Evolutionary conservation across 2,888 invertebrate species (phyloP).

Genomic region (Strigamia crassipes): DNA sequence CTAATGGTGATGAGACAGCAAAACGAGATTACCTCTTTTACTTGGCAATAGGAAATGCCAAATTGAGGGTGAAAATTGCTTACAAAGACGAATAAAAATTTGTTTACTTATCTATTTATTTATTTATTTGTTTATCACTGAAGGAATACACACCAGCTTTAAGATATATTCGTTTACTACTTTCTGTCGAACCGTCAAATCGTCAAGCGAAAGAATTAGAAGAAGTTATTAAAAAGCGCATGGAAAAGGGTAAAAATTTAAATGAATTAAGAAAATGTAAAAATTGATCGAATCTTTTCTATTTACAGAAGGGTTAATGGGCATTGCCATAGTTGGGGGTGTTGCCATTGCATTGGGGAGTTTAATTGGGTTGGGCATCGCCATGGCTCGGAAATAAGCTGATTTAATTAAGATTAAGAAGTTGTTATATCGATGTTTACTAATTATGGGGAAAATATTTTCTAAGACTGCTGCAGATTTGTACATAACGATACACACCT

Average conservation of each 20-base stretch:
- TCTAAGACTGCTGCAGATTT: not conserved
- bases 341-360: conserved; percentile 19
- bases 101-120: not conserved
- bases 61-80: conserved; percentile 72
- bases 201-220: conserved; percentile 82
- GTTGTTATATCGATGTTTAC: not conserved
- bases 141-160: conserved; percentile 83
- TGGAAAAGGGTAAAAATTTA: conserved; percentile 72
- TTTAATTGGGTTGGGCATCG: conserved; percentile 35
- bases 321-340: conserved; percentile 38
- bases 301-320: conserved; percentile 39
- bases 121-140: conserved; percentile 51
- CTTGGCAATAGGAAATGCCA: conserved; percentile 88
- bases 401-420: not conserved
- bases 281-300: not conserved
- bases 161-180: conserved; percentile 78
- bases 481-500: no score
- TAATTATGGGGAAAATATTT: not conserved
- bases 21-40: conserved; percentile 94
- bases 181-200: conserved; percentile 83
- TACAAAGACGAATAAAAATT: not conserved
- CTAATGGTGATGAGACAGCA: conserved; percentile 70
- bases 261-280: no score
- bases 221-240: conserved; percentile 81
- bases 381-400: conserved; percentile 28